Evolutionary conservation across 1,140 invertebrate species (phyloP).

Genomic region (Diprion similis): DNA sequence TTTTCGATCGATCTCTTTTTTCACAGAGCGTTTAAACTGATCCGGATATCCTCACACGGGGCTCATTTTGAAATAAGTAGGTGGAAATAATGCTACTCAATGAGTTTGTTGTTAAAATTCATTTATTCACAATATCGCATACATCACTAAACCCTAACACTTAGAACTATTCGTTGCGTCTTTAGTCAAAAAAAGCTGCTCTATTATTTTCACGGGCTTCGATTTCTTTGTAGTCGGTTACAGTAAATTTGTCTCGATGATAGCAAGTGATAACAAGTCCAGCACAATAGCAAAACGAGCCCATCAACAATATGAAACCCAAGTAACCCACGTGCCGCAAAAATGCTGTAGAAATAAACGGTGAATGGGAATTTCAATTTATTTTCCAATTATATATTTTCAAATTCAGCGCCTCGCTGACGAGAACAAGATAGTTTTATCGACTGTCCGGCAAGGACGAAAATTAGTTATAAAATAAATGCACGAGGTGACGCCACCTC

Average conservation of each 20-base stretch:
- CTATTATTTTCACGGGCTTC: slow-evolving; percentile 14
- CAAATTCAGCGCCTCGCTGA: background rate
- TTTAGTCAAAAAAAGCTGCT: background rate
- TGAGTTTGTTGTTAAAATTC: background rate
- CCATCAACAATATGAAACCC: slow-evolving; percentile 62
- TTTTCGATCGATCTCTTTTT: too few species aligned
- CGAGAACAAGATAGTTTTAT: background rate
- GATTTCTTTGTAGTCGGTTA: slow-evolving; percentile 24
- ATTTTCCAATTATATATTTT: background rate
- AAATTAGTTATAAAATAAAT: too few species aligned
- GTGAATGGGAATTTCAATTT: slow-evolving; percentile 4
- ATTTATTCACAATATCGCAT: background rate
- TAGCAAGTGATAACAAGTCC: slow-evolving; percentile 60
- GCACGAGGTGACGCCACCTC: background rate
- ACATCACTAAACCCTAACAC: background rate
- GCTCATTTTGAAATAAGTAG: background rate
- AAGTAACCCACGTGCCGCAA: slow-evolving; percentile 64
- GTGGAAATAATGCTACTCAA: background rate
- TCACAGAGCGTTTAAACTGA: background rate
- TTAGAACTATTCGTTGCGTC: background rate
- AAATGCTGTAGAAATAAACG: slow-evolving; percentile 53
- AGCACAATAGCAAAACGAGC: slow-evolving; percentile 62
- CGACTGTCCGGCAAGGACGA: background rate
- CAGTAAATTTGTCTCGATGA: slow-evolving; percentile 35
- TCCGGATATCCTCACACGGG: background rate